phyloP scores from a whole-genome alignment of 2,797 vertebrate genomes.

The Cyprinodon diabolis region DNA sequence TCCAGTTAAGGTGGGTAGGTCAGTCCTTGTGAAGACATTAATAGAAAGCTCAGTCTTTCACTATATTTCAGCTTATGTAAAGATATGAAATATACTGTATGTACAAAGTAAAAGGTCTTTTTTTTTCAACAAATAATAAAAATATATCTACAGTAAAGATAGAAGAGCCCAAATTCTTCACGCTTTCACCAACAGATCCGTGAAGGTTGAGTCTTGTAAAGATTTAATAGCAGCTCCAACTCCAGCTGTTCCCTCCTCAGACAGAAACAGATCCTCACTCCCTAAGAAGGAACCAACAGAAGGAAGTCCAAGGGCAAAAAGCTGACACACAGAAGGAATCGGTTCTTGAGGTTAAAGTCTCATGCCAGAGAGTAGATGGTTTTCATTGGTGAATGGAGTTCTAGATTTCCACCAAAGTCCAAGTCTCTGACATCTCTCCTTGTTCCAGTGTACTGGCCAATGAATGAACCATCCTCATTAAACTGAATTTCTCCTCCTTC shows the following conservation, averaged over 20 bases:
- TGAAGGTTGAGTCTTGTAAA: slow-evolving; percentile 17
- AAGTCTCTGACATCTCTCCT: slow-evolving; percentile 91
- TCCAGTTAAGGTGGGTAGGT: slow-evolving; percentile 14
- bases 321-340: slow-evolving; percentile 8
- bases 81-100: slow-evolving; percentile 3
- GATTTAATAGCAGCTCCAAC: slow-evolving; percentile 13
- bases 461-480: slow-evolving; percentile 97
- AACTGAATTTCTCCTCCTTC: slow-evolving; percentile 95
- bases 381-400: slow-evolving; percentile 92
- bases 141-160: slow-evolving; percentile 17
- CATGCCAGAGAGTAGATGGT: slow-evolving; percentile 94
- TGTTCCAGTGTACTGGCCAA: slow-evolving; percentile 94
- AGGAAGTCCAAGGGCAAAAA: slow-evolving; percentile 19
- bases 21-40: slow-evolving; percentile 51
- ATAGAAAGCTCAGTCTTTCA: slow-evolving; percentile 66
- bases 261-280: slow-evolving; percentile 4
- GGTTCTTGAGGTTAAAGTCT: slow-evolving; percentile 23
- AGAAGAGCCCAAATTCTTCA: slow-evolving; percentile 24
- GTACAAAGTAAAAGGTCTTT: slow-evolving; percentile 42
- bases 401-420: slow-evolving; percentile 90
- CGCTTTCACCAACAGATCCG: slow-evolving; percentile 21
- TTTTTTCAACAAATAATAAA: slow-evolving; percentile 18
- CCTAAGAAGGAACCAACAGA: slow-evolving; percentile 1
- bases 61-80: slow-evolving; percentile 36
- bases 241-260: slow-evolving; percentile 21